Percentiles rank a stretch among this genome's conserved stretches.
Evolutionary conservation across 2,797 vertebrate genomes (phyloP).

Genomic region (Coregonus sp.): DNA sequence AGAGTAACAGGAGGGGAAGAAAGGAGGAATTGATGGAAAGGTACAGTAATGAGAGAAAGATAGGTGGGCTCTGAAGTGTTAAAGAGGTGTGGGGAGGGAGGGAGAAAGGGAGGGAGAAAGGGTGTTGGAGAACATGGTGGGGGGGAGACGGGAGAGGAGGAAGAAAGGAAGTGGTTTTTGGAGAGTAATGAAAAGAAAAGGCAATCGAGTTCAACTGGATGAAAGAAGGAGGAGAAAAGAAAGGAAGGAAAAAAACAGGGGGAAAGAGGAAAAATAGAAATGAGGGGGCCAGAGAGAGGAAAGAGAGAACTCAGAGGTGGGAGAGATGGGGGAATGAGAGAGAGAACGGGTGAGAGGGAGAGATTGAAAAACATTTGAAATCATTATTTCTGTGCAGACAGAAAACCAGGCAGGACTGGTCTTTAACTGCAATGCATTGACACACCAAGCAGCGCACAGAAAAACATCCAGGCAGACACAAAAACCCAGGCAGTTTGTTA

Average conservation of each 20-base stretch:
- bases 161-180: constrained; percentile 5
- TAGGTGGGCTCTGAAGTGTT: constrained; percentile 19
- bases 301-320: constrained; percentile 6
- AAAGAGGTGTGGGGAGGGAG: constrained; percentile 4
- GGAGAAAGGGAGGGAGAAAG: not conserved
- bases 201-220: constrained; percentile 32
- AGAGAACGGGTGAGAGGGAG: not conserved
- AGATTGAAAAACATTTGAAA: constrained; percentile 7
- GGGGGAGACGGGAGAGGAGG: not conserved
- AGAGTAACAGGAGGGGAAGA: not conserved
- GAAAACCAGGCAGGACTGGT: constrained; percentile 17
- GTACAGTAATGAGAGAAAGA: constrained; percentile 20
- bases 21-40: not conserved
- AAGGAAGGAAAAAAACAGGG: not conserved
- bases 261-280: not conserved
- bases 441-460: not conserved
- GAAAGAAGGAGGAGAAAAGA: constrained; percentile 27
- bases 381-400: constrained; percentile 6
- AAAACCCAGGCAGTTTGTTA: not conserved
- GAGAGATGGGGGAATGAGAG: constrained; percentile 19
- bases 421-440: not conserved
- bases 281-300: constrained; percentile 15
- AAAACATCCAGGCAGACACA: not conserved
- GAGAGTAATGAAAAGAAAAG: constrained; percentile 24
- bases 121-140: constrained; percentile 1